Evolutionary conservation across 2,797 vertebrate genomes (phyloP).

Genomic region (Liasis olivaceus): DNA sequence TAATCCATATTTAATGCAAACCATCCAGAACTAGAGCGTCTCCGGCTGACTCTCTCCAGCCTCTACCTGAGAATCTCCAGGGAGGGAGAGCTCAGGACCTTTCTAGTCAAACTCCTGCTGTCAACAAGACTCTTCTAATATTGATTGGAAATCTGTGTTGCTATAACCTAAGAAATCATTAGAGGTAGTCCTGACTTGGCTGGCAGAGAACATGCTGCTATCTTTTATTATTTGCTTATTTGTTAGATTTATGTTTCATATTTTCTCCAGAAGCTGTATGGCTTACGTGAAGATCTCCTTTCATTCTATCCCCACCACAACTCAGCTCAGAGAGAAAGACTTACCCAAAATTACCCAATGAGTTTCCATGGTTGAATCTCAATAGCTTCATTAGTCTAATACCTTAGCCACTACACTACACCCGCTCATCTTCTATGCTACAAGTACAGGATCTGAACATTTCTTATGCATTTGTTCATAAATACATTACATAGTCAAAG

Average conservation of each 20-base stretch:
- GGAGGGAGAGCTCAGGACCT: not conserved
- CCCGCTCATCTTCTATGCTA: not conserved
- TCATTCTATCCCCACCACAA: not conserved
- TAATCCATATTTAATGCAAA: not conserved
- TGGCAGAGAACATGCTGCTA: not conserved
- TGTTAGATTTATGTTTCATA: not conserved
- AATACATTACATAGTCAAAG: not conserved
- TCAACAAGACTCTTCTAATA: not conserved
- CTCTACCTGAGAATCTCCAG: not conserved
- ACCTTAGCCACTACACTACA: not conserved
- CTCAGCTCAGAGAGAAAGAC: not conserved
- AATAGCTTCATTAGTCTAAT: not conserved
- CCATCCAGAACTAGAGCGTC: not conserved
- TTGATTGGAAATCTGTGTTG: not conserved
- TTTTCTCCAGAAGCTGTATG: not conserved
- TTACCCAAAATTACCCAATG: not conserved
- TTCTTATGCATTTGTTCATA: not conserved
- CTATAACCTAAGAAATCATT: not conserved
- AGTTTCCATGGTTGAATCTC: not conserved
- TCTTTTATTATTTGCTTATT: not conserved
- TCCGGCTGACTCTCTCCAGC: not conserved
- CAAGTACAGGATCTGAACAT: not conserved
- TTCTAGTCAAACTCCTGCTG: not conserved
- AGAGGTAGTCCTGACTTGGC: not conserved
- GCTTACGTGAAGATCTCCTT: not conserved